These are phyloP conservation scores for Oreocharis arfaki DNA, from an alignment of 2,113 vertebrate genomes.

Conservation along the genomic window DNA sequence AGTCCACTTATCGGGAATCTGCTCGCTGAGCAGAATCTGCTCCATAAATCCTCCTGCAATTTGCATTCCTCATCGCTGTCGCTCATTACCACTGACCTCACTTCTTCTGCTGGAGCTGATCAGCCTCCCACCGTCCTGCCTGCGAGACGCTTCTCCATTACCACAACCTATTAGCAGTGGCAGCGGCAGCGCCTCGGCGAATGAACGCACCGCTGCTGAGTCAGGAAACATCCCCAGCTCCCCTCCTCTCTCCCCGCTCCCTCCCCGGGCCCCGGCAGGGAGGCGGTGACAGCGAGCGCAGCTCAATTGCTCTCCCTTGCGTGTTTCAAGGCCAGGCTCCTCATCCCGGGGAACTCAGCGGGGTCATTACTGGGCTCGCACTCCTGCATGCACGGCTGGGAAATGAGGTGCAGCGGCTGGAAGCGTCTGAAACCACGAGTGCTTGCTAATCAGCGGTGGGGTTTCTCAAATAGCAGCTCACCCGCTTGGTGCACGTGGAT, in stretches of 20 bases:
- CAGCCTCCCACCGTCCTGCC: slow-evolving; percentile 30
- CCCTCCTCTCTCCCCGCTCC: not conserved
- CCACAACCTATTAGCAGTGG: slow-evolving; percentile 39
- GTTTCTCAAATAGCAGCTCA: not conserved
- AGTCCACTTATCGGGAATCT: slow-evolving; percentile 73
- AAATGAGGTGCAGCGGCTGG: not conserved
- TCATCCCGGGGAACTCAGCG: not conserved
- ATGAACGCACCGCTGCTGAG: not conserved
- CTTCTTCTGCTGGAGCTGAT: slow-evolving; percentile 35
- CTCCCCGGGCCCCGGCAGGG: not conserved
- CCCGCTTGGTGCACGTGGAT: not conserved
- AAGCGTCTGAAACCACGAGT: not conserved
- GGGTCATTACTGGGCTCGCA: not conserved
- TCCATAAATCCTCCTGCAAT: slow-evolving; percentile 73
- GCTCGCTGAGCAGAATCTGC: slow-evolving; percentile 74
- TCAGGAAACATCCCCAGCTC: slow-evolving; percentile 2
- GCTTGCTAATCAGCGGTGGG: not conserved
- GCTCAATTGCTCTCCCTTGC: not conserved
- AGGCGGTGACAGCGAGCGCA: not conserved
- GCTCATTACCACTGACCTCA: slow-evolving; percentile 71
- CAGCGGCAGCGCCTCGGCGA: not conserved
- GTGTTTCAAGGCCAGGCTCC: not conserved
- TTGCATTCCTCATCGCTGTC: slow-evolving; percentile 65
- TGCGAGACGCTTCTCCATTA: slow-evolving; percentile 13
- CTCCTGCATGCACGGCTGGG: not conserved